Evolutionary conservation across 2,113 vertebrate species (phyloP).

Genomic region (Vimba vimba): DNA sequence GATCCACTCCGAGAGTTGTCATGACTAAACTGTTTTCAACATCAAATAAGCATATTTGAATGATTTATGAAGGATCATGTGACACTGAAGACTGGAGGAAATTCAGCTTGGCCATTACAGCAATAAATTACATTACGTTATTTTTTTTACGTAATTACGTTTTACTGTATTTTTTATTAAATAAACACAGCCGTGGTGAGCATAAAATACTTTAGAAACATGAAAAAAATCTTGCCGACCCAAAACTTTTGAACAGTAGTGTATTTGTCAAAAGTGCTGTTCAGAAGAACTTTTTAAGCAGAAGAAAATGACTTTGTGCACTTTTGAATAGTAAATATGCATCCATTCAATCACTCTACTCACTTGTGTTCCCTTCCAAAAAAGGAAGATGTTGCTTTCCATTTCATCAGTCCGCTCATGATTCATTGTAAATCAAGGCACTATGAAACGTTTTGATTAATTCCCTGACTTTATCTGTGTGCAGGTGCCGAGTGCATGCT

Average conservation of each 20-base stretch:
- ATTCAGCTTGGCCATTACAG: too few species aligned
- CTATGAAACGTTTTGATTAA: neutral
- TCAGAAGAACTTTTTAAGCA: neutral
- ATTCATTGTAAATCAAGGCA: neutral
- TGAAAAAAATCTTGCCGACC: neutral
- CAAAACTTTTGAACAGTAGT: neutral
- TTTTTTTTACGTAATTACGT: too few species aligned
- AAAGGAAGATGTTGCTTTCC: neutral
- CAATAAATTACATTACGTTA: too few species aligned
- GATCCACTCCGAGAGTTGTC: too few species aligned
- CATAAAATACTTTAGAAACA: neutral
- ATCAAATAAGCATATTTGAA: too few species aligned
- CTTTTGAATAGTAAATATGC: neutral
- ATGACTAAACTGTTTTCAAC: too few species aligned
- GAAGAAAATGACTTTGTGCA: neutral
- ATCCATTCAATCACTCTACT: neutral
- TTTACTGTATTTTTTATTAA: neutral
- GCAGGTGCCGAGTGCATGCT: constrained; percentile 55
- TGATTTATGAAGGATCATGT: too few species aligned
- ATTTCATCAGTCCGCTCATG: neutral
- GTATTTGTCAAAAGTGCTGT: neutral
- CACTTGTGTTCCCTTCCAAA: neutral
- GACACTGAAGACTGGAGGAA: too few species aligned
- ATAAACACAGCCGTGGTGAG: neutral
- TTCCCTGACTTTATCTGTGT: neutral